Evolutionary conservation across 2,888 invertebrate genomes (phyloP).

Genomic region (Lasioglossum lativentre): DNA sequence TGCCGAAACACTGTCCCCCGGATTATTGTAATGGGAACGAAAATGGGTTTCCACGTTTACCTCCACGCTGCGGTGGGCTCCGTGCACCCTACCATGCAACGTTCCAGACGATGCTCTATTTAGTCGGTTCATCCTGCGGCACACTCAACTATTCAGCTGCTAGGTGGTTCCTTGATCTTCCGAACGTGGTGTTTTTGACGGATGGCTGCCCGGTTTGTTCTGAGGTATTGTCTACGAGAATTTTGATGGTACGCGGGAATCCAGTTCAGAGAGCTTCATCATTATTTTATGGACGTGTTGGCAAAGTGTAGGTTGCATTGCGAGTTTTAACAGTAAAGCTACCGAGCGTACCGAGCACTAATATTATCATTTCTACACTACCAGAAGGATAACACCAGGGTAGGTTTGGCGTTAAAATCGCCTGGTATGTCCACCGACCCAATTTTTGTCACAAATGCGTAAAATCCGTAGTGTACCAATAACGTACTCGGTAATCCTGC

Average conservation of each 20-base stretch:
- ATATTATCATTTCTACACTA: background rate
- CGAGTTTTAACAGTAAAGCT: background rate
- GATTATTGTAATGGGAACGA: conserved; percentile 3
- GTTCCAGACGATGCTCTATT: background rate
- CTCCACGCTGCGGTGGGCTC: background rate
- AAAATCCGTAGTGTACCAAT: background rate
- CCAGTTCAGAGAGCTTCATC: background rate
- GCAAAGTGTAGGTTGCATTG: background rate
- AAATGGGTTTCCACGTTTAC: conserved; percentile 2
- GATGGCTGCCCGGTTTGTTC: background rate
- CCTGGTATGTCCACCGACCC: background rate
- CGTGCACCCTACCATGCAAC: background rate
- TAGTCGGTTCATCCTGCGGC: background rate
- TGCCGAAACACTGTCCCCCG: background rate
- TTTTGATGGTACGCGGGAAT: background rate
- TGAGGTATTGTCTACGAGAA: background rate
- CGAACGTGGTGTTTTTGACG: background rate
- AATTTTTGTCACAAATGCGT: background rate
- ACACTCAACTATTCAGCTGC: background rate
- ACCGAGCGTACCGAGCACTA: background rate
- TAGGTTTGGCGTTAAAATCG: background rate
- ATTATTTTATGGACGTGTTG: background rate
- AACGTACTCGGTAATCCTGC: background rate
- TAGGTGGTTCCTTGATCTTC: background rate
- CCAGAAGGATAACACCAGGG: background rate